A percentile compares a stretch with the other conserved stretches of the same genome.
phyloP scores from a whole-genome alignment of 2,797 vertebrate species.

The Rhabdomys pumilio region DNA sequence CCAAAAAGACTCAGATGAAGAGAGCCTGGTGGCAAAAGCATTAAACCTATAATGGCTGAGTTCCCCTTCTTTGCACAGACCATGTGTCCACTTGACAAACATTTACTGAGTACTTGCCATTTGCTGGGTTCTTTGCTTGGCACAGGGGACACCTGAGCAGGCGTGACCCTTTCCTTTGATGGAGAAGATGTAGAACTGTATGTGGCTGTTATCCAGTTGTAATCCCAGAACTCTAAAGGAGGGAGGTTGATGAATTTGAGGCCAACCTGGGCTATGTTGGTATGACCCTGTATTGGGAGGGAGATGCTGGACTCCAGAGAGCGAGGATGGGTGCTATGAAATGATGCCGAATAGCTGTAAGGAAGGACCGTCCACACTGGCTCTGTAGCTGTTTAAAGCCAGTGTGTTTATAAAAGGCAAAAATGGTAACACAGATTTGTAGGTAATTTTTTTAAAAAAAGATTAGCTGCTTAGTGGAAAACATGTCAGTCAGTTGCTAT shows the following conservation, averaged over 20 bases:
- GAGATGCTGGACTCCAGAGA: background rate
- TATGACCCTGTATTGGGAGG: background rate
- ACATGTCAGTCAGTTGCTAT: background rate
- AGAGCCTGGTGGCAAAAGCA: background rate
- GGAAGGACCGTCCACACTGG: background rate
- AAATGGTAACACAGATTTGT: background rate
- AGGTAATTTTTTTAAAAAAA: constrained; percentile 7
- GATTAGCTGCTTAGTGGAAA: background rate
- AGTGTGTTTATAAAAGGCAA: background rate
- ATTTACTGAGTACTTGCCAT: constrained; percentile 24
- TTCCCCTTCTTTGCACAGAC: constrained; percentile 14
- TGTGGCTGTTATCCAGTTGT: background rate
- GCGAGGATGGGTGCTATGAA: background rate
- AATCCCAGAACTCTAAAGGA: background rate
- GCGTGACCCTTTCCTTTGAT: background rate
- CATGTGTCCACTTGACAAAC: constrained; percentile 46
- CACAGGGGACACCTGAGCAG: background rate
- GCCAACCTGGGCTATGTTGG: background rate
- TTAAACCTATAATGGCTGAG: background rate
- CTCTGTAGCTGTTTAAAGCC: background rate
- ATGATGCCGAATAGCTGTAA: background rate
- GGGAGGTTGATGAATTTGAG: background rate
- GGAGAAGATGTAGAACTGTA: background rate
- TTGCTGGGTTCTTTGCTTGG: background rate
- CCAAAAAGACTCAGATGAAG: constrained; percentile 31